Evolutionary conservation across 2,113 vertebrate species (phyloP), one percentile per base, ranked within the genome.

Genomic region (Cebus imitator): DNA sequence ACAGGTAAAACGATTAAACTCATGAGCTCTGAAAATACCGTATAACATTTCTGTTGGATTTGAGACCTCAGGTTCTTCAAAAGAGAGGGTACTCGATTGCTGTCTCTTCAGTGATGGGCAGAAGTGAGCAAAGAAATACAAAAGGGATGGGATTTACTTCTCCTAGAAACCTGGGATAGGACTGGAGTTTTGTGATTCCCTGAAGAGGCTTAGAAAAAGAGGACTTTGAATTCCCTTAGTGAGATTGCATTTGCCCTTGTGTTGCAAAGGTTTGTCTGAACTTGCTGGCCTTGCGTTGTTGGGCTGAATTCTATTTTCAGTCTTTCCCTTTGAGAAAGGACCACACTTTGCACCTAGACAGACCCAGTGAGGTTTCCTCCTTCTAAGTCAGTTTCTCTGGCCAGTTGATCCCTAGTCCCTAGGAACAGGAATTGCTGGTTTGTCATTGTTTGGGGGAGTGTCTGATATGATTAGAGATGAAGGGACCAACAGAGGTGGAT

Each of bases 1-100:
- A 48, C 76, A 61, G 64, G 50, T 75, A 64, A 95, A 96, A 75
- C 70, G n/a, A 80, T 84, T 27, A 48, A 45, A 66, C 18, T 37
- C 4, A 18, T 17, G 23, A 61, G 66, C 32, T 55, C 50, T 82
- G 48, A 87, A 92, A 80, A 86, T 32, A 72, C 25, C 20, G 4
- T 52, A 6, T 81, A 79, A 76, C 50, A 11, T 45, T 61, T 82
- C 23, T 35, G 45, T 75, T 75, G 81, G 40, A 30, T 79, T 87
- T 61, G 8, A 48, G 96, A 48, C 32, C 57, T 30, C 50, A 12
- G 45, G 14, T 50, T 82, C 73, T 78, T 30, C 5, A 13, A 25
- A 55, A 3, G 57, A 52, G 37, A 58, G 83, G 20, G 30, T 27
- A 0, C 4, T 66, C 14, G 6, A 3, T 91, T 25, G 57, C 45